These are phyloP conservation scores for Choloepus didactylus DNA, from an alignment of 2,797 vertebrate genomes.

Conservation along the genomic window DNA sequence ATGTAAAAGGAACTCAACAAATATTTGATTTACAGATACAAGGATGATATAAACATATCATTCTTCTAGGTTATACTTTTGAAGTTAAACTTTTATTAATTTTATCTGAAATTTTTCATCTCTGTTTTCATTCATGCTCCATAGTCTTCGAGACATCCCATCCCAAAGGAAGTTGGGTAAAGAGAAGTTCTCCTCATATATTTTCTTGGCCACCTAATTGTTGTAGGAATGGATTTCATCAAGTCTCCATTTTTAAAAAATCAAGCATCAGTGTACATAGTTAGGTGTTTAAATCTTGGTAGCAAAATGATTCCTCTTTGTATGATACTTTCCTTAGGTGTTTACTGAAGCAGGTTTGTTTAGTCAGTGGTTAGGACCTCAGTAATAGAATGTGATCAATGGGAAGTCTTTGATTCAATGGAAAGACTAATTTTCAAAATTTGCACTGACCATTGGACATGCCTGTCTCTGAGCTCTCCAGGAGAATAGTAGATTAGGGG, in stretches of 20 bases:
- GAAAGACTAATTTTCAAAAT: not conserved
- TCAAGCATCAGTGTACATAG: not conserved
- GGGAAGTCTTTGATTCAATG: not conserved
- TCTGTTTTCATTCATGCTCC: not conserved
- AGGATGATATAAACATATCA: not conserved
- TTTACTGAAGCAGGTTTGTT: not conserved
- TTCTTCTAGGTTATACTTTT: conserved; percentile 11
- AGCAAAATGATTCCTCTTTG: not conserved
- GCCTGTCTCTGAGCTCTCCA: not conserved
- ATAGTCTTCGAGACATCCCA: not conserved
- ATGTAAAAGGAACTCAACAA: conserved; percentile 6
- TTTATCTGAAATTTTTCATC: not conserved
- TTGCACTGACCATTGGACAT: not conserved
- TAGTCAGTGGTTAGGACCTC: not conserved
- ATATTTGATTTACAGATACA: conserved; percentile 16
- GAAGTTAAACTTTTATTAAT: not conserved
- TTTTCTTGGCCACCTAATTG: not conserved
- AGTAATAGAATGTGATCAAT: not conserved
- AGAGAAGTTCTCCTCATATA: not conserved
- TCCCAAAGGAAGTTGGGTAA: conserved; percentile 24
- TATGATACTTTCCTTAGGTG: not conserved
- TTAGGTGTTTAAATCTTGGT: not conserved
- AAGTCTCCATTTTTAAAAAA: not conserved
- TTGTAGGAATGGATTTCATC: not conserved
- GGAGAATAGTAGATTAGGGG: not conserved